phyloP scores from a whole-genome alignment of 2,113 vertebrate species.

The Mus spicilegus region DNA sequence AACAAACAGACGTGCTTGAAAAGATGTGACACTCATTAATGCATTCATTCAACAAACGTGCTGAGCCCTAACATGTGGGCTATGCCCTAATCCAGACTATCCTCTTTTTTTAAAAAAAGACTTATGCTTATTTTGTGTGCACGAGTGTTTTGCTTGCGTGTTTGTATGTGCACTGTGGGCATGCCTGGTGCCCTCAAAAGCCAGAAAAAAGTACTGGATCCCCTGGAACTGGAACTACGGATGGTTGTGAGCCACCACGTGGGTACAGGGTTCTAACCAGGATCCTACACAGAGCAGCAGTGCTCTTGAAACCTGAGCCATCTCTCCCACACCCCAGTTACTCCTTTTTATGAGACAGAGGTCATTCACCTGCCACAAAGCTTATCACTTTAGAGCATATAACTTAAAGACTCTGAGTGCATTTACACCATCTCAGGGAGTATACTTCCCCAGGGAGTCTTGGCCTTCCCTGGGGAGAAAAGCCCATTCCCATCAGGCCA shows the following conservation, averaged over 20 bases:
- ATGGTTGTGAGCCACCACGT: neutral
- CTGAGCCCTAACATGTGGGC: neutral
- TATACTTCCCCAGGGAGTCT: neutral
- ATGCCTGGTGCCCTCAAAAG: neutral
- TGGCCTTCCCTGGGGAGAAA: constrained; percentile 2
- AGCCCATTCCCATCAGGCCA: neutral
- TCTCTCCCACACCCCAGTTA: neutral
- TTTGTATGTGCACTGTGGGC: neutral
- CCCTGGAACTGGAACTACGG: neutral
- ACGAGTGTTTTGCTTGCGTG: neutral
- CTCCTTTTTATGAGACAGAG: neutral
- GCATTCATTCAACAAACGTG: neutral
- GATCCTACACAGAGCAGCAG: neutral
- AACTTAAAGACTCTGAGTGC: neutral
- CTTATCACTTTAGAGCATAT: neutral
- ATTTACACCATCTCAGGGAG: neutral
- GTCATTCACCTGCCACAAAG: neutral
- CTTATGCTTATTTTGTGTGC: neutral
- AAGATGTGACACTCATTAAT: neutral
- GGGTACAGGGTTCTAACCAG: neutral
- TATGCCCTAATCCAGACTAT: neutral
- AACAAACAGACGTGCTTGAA: neutral
- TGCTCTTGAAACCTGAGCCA: neutral
- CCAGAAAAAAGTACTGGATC: neutral
- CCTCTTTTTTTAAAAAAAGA: neutral